Conservation (phyloP, 2,113 vertebrate species). For the Pseudopipra pipra region DNA sequence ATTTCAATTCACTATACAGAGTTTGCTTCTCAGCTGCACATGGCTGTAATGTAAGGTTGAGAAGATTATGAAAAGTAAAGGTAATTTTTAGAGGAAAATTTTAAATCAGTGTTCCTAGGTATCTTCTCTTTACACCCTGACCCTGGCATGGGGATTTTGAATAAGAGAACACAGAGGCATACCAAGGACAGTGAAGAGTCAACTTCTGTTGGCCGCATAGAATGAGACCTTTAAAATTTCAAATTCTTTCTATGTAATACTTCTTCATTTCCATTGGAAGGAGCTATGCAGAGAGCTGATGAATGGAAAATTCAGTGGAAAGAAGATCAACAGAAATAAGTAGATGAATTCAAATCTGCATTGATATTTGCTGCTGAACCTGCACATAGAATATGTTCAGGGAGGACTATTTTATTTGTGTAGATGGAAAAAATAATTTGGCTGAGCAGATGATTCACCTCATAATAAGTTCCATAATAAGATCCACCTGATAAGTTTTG, state of each 20-base stretch:
- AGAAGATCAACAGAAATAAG: background rate
- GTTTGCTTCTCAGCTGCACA: background rate
- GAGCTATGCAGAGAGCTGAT: background rate
- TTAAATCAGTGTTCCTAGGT: background rate
- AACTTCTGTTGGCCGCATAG: background rate
- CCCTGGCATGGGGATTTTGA: background rate
- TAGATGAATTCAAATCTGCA: background rate
- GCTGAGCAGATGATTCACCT: background rate
- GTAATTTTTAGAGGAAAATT: background rate
- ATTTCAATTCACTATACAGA: background rate
- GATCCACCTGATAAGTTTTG: background rate
- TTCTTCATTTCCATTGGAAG: background rate
- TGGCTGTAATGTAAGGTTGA: background rate
- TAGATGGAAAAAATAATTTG: background rate
- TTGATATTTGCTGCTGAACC: background rate
- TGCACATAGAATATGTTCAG: background rate
- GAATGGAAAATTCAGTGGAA: background rate
- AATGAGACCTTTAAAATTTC: background rate
- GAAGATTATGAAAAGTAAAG: background rate
- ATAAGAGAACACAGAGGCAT: background rate
- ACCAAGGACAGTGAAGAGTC: background rate
- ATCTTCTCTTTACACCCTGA: background rate
- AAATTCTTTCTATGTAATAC: background rate
- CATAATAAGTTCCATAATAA: background rate
- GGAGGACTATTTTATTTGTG: background rate